Evolutionary conservation across 2,888 invertebrate species (phyloP).

Genomic region (Anaspis maculata): DNA sequence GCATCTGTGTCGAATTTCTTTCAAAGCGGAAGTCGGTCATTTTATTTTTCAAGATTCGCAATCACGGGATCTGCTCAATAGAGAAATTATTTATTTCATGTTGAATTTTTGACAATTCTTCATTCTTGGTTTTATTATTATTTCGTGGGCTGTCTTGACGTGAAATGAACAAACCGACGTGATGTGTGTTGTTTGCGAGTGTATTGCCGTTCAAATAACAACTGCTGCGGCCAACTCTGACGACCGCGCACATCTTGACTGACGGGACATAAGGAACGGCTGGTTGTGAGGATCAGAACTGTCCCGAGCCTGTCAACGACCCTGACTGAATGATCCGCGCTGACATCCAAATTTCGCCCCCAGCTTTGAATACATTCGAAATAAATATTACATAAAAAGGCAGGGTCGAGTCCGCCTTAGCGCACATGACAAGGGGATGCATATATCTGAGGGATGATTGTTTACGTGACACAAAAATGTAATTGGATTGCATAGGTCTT

Average conservation of each 20-base stretch:
- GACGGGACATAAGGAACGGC: conserved; percentile 24
- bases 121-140: no score
- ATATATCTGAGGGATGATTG: conserved; percentile 11
- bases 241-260: conserved; percentile 23
- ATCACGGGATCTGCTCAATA: no score
- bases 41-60: no score
- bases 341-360: conserved; percentile 45
- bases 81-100: no score
- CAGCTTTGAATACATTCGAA: conserved; percentile 37
- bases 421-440: conserved; percentile 31
- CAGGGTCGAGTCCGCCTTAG: conserved; percentile 23
- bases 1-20: no score
- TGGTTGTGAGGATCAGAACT: conserved; percentile 28
- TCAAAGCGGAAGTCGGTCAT: no score
- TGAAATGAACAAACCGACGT: no score
- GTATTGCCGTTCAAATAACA: not conserved
- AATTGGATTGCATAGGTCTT: not conserved
- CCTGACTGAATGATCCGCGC: conserved; percentile 39
- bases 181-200: no score
- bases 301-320: conserved; percentile 25
- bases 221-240: not conserved
- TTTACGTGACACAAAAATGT: not conserved
- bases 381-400: conserved; percentile 35
- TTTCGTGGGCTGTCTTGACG: no score
- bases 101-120: no score